These are phyloP conservation scores for Hypolimnas misippus DNA, from an alignment of 2,888 invertebrate species.

Conservation along the genomic window DNA sequence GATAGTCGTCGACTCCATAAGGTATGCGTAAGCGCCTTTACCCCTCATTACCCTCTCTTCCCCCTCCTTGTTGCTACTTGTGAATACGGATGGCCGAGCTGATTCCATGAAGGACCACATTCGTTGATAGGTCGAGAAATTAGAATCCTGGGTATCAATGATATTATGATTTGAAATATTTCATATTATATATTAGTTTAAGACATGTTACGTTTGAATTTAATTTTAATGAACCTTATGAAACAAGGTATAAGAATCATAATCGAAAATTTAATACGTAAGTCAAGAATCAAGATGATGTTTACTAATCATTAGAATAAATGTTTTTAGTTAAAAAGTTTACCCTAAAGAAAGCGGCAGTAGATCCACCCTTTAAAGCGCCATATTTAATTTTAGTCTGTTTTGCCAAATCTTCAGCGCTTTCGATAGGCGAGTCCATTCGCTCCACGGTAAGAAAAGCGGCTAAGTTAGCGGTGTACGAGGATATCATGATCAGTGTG, in stretches of 20 bases:
- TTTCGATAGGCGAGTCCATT: constrained; percentile 97
- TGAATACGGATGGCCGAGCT: constrained; percentile 93
- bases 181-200: no score
- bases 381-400: constrained; percentile 99
- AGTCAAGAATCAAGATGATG: not conserved
- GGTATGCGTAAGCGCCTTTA: constrained; percentile 95
- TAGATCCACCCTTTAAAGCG: constrained; percentile 95
- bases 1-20: constrained; percentile 98
- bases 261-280: not conserved
- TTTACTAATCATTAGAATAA: not conserved
- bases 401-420: constrained; percentile 97
- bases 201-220: not conserved
- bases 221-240: no score
- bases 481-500: constrained; percentile 97
- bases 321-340: constrained; percentile 43
- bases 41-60: constrained; percentile 94
- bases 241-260: no score
- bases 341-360: constrained; percentile 97
- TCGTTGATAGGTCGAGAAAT: constrained; percentile 95
- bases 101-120: constrained; percentile 99
- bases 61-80: constrained; percentile 93
- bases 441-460: constrained; percentile 96
- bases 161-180: no score
- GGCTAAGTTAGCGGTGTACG: constrained; percentile 97
- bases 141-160: constrained; percentile 89